phyloP scores from a whole-genome alignment of 2,113 vertebrate species.

The Anas platyrhynchos region DNA sequence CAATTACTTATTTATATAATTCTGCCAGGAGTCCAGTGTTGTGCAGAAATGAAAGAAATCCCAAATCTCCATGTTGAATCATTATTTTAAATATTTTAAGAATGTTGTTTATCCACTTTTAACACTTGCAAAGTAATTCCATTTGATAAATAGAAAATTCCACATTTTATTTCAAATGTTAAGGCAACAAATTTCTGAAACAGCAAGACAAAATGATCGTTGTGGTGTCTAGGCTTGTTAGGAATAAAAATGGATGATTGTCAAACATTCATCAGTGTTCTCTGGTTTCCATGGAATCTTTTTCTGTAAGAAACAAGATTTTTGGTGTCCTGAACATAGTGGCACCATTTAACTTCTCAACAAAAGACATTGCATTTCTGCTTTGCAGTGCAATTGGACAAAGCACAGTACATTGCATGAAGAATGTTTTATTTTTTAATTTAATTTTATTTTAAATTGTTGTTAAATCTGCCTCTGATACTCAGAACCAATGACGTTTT shows the following conservation, averaged over 20 bases:
- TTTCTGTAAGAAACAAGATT: constrained; percentile 8
- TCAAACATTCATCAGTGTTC: constrained; percentile 25
- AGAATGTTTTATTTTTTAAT: not conserved
- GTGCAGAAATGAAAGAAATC: not conserved
- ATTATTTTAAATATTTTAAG: not conserved
- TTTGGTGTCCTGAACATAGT: not conserved
- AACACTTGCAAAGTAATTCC: not conserved
- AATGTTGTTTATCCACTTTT: not conserved
- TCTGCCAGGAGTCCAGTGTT: not conserved
- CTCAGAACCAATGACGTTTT: constrained; percentile 4
- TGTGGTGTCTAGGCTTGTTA: not conserved
- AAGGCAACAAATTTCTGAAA: not conserved
- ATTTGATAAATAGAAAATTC: not conserved
- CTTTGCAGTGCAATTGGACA: not conserved
- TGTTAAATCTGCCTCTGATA: not conserved
- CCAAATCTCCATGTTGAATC: not conserved
- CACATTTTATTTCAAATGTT: not conserved
- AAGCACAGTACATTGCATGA: not conserved
- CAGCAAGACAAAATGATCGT: not conserved
- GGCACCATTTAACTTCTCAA: rapidly evolving
- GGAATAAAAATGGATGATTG: not conserved
- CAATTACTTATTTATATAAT: not conserved
- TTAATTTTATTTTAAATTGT: not conserved
- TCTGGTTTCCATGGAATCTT: constrained; percentile 34
- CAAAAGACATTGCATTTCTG: not conserved